Evolutionary conservation across 2,113 vertebrate species (phyloP).

Genomic region (Ciconia maguari): DNA sequence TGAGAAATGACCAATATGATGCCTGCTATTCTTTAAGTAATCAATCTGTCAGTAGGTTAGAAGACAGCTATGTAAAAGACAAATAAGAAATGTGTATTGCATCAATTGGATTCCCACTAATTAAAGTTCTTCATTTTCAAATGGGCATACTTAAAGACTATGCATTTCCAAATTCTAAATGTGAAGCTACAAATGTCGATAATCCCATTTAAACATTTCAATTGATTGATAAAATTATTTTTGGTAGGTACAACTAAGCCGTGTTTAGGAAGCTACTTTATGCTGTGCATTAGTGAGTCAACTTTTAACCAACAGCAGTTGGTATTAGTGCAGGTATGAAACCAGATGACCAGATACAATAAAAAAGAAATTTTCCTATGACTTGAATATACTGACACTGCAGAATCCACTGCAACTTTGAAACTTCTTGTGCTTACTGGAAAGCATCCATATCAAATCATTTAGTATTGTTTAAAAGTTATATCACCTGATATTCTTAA

Average conservation of each 20-base stretch:
- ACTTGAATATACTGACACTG: neutral
- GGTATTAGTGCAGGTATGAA: neutral
- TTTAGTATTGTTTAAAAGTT: neutral
- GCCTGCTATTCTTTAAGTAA: slow-evolving; percentile 38
- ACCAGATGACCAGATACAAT: neutral
- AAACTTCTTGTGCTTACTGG: neutral
- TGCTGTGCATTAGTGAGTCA: neutral
- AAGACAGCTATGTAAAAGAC: slow-evolving; percentile 26
- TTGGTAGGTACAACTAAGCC: neutral
- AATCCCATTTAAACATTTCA: neutral
- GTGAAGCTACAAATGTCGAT: neutral
- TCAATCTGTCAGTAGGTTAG: slow-evolving; percentile 7
- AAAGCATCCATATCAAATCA: neutral
- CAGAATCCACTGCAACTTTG: neutral
- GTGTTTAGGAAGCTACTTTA: neutral
- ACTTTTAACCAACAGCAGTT: neutral
- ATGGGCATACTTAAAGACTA: slow-evolving; percentile 1
- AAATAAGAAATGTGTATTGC: slow-evolving; percentile 2
- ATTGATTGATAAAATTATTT: neutral
- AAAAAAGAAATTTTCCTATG: neutral
- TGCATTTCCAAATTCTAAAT: neutral
- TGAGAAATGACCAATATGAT: slow-evolving; percentile 20
- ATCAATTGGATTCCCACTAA: slow-evolving; percentile 29
- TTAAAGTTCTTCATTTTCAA: slow-evolving; percentile 11
- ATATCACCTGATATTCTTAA: neutral